phyloP scores from a whole-genome alignment of 2,113 vertebrate species.

The Clarias magur region DNA sequence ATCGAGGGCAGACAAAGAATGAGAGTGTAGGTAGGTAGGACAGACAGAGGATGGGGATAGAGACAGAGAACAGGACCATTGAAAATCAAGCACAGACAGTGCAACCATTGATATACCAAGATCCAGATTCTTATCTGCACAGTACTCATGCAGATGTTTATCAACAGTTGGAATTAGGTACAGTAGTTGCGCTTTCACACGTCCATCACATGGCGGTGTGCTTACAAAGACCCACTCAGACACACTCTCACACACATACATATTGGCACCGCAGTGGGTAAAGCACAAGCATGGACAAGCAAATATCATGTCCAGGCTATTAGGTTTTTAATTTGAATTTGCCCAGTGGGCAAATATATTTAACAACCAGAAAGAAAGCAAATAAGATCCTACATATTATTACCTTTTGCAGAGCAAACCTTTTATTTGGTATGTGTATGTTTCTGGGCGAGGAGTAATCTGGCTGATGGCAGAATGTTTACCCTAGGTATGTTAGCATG shows the following conservation, averaged over 20 bases:
- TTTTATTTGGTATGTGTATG: not conserved
- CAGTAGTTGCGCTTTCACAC: constrained; percentile 1
- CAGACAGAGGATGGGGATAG: constrained; percentile 3
- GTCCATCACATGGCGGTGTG: constrained; percentile 2
- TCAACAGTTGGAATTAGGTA: constrained; percentile 7
- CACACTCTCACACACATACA: not conserved
- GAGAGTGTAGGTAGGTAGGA: constrained; percentile 31
- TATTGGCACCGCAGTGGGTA: not conserved
- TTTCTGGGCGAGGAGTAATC: not conserved
- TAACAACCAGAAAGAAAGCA: not conserved
- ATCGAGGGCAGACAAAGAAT: constrained; percentile 16
- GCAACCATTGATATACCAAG: constrained; percentile 5
- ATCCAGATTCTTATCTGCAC: constrained; percentile 11
- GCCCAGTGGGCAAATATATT: not conserved
- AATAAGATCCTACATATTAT: not conserved
- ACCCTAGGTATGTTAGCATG: not conserved
- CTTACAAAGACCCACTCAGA: constrained; percentile 10
- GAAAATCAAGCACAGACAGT: constrained; percentile 16
- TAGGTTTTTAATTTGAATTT: not conserved
- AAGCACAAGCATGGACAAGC: not conserved
- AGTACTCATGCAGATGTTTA: constrained; percentile 7
- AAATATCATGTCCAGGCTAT: not conserved
- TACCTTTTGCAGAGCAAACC: not conserved
- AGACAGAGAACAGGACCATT: not conserved
- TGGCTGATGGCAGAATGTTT: not conserved